These are phyloP conservation scores for Amphipoea lucens DNA, from an alignment of 2,888 invertebrate genomes.

Conservation along the genomic window DNA sequence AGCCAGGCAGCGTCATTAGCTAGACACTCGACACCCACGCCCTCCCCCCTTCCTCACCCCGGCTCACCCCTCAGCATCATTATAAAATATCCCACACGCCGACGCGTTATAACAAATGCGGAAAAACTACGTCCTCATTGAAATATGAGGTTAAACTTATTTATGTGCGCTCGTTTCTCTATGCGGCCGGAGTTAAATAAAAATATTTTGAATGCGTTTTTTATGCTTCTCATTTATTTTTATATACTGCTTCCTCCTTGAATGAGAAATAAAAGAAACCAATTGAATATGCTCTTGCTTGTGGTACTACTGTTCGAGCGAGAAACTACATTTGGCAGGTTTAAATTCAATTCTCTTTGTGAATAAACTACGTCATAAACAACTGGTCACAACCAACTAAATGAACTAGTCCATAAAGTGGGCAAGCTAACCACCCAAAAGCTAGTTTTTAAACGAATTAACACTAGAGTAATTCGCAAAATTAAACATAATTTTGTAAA, in stretches of 20 bases:
- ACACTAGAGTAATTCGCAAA: constrained; percentile 60
- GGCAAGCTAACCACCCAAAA: constrained; percentile 37
- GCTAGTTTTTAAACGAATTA: constrained; percentile 58
- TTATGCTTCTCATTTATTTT: constrained; percentile 44
- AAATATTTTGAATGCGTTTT: constrained; percentile 55
- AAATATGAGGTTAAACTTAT: constrained; percentile 64
- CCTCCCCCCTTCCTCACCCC: not conserved
- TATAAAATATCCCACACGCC: constrained; percentile 65
- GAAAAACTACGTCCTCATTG: constrained; percentile 64
- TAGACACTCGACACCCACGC: constrained; percentile 62
- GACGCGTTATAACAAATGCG: constrained; percentile 63
- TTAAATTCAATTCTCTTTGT: constrained; percentile 34
- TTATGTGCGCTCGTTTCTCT: constrained; percentile 47
- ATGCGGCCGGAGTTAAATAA: constrained; percentile 40
- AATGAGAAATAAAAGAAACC: constrained; percentile 35
- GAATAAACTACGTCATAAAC: constrained; percentile 33
- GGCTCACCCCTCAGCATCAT: constrained; percentile 45
- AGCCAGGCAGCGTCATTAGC: constrained; percentile 68
- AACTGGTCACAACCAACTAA: constrained; percentile 20
- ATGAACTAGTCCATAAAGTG: constrained; percentile 43
- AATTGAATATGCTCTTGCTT: constrained; percentile 10
- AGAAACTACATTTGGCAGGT: constrained; percentile 6
- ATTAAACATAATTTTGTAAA: constrained; percentile 66
- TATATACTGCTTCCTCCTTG: constrained; percentile 13
- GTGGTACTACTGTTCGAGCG: not conserved